A percentile compares a stretch with the other conserved stretches of the same genome.
Conservation (phyloP, 2,797 vertebrate species). For the Pterois miles region DNA sequence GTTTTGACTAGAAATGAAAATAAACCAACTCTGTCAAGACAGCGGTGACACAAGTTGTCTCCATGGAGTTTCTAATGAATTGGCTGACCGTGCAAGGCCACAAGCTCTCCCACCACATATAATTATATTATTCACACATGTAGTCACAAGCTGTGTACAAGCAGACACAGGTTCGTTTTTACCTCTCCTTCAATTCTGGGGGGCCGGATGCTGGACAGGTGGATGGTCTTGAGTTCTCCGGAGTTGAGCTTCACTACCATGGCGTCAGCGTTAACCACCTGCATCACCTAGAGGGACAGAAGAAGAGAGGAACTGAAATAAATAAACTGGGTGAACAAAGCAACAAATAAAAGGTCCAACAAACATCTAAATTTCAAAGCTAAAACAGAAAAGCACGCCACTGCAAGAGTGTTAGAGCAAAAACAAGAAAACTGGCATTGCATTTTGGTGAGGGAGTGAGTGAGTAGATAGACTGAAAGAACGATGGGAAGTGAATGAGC, state of each 20-base stretch:
- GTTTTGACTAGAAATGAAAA: conserved; percentile 14
- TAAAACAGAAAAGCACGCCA: not conserved
- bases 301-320: conserved; percentile 1
- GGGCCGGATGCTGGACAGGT: conserved; percentile 95
- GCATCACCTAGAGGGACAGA: conserved; percentile 88
- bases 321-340: not conserved
- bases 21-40: conserved; percentile 9
- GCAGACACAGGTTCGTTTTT: conserved; percentile 32
- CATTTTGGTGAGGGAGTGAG: conserved; percentile 26
- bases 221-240: conserved; percentile 95
- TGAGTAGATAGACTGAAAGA: conserved; percentile 31
- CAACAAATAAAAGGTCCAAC: conserved; percentile 1
- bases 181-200: conserved; percentile 94
- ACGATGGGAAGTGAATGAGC: conserved; percentile 51
- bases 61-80: conserved; percentile 30
- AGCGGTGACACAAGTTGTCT: conserved; percentile 7
- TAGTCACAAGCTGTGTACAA: not conserved
- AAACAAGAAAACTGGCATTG: conserved; percentile 29
- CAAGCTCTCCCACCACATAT: conserved; percentile 17
- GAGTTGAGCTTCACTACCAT: conserved; percentile 95
- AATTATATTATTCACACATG: conserved; percentile 1
- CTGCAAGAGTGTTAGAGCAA: not conserved
- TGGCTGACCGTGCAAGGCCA: conserved; percentile 10
- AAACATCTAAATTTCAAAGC: conserved; percentile 13
- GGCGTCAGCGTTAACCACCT: conserved; percentile 95